A percentile compares a stretch with the other conserved stretches of the same genome.
Conservation (phyloP, 2,797 vertebrate species). For the Lithobates pipiens region DNA sequence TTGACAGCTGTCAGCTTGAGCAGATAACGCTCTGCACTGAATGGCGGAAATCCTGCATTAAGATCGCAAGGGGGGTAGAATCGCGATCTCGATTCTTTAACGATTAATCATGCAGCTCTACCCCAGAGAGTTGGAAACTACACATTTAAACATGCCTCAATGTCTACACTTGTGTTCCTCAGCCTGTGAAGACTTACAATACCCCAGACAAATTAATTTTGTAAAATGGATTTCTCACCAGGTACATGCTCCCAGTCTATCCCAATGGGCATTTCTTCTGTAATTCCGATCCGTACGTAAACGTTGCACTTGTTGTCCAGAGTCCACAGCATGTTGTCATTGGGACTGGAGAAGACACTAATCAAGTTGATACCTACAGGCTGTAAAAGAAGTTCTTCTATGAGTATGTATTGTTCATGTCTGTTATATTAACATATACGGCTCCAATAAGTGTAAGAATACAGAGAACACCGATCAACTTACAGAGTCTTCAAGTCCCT, state of each 20-base stretch:
- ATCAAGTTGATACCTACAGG: conserved; percentile 88
- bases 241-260: conserved; percentile 94
- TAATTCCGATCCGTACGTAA: conserved; percentile 88
- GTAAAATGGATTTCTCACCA: conserved; percentile 74
- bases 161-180: too few relatives aligned
- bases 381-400: conserved; percentile 72
- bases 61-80: too few relatives aligned
- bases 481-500: neutral
- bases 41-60: too few relatives aligned
- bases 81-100: too few relatives aligned
- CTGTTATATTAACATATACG: neutral
- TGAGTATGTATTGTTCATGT: neutral
- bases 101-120: too few relatives aligned
- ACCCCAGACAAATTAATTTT: too few relatives aligned
- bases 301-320: conserved; percentile 90
- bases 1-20: too few relatives aligned
- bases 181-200: too few relatives aligned
- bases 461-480: neutral
- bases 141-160: too few relatives aligned
- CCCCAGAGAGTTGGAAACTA: too few relatives aligned
- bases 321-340: conserved; percentile 92
- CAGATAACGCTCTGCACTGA: too few relatives aligned
- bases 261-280: conserved; percentile 95
- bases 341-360: conserved; percentile 86
- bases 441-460: neutral